Base-by-base conservation (phyloP, 2,797 vertebrate species). In the Pseudomugil gertrudae region DNA sequence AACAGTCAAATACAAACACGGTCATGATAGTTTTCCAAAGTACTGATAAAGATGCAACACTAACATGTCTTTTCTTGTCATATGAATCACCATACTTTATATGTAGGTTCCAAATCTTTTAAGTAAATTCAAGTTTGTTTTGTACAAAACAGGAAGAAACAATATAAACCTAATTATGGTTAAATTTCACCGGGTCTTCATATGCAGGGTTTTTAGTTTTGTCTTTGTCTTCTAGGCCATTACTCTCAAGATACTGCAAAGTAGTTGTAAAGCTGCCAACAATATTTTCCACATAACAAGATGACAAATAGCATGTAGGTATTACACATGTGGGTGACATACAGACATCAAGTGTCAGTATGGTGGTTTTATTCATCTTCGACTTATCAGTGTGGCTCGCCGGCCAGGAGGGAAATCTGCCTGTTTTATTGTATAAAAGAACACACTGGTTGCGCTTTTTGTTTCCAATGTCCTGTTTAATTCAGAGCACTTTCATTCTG, bases 241-340 rank as follows among this genome's bases (percentile, higher is more conserved):
- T 71, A 71, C 62, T 74, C 63, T 78, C 23, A 71, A 81, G 84
- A 85, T 76, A 60, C 79, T 89, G 74, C 89, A 80, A 90, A 89
- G 76, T 71, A 35, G 54, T 78, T 73, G 76, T 92, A 89, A 91
- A 91, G 53, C 86, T 89, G 89, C 89, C 83, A 75, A 85, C 70
- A 80, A 87, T 79, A 80, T 88, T 90, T 90, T 89, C 83, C 73
- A 86, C 70, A 50, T 30, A 53, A 74, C 63, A 26, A 77, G 59
- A 87, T 87, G 83, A 90, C 79, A 89, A 87, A 87, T 63, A 81
- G 58, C 66, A 81, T 75, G 78, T 63, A 80, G 69, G 68, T 80
- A 72, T 70, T 67, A 73, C 67, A 74, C 74, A 66, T 45, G 48
- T 84, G 80, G 66, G 72, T 87, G 81, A 84, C 62, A 74, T 71